These are phyloP conservation scores for Lasioglossum oenotherae DNA, from an alignment of 2,888 invertebrate genomes.

Conservation along the genomic window DNA sequence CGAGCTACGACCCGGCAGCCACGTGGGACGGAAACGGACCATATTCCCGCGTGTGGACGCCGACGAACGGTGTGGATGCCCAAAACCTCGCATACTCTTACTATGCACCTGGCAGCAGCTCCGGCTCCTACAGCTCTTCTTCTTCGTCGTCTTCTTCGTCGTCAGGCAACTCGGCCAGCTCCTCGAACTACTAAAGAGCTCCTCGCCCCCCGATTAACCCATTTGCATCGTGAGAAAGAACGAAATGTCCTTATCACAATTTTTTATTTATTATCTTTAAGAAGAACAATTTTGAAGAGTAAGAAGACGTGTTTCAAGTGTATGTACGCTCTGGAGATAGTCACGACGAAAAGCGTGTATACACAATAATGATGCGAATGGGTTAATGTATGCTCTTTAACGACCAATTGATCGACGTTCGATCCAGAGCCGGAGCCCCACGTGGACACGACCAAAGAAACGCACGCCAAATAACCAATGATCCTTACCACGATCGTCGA, in stretches of 20 bases:
- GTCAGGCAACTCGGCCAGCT: constrained; percentile 80
- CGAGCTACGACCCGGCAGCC: constrained; percentile 87
- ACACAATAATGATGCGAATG: neutral
- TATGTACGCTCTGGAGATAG: neutral
- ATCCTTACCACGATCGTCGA: constrained; percentile 37
- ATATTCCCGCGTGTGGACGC: constrained; percentile 92
- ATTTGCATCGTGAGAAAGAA: neutral
- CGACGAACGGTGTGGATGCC: constrained; percentile 78
- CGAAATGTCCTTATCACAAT: neutral
- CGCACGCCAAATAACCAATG: constrained; percentile 71
- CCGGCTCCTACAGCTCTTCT: constrained; percentile 90
- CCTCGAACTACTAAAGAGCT: constrained; percentile 74
- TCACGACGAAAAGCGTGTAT: neutral
- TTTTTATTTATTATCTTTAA: neutral
- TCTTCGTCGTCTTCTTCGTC: constrained; percentile 87
- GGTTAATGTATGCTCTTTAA: constrained; percentile 30
- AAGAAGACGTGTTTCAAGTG: neutral
- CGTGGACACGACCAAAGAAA: constrained; percentile 71
- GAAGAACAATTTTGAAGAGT: neutral
- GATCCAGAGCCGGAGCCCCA: constrained; percentile 41
- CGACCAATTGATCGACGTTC: constrained; percentile 49
- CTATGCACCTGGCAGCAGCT: constrained; percentile 87
- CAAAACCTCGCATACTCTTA: constrained; percentile 84
- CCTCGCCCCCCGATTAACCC: constrained; percentile 17
- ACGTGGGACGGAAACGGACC: constrained; percentile 92